phyloP scores from a whole-genome alignment of 53 echinoderm and acorn worm species.

The Stichopus horrens region DNA sequence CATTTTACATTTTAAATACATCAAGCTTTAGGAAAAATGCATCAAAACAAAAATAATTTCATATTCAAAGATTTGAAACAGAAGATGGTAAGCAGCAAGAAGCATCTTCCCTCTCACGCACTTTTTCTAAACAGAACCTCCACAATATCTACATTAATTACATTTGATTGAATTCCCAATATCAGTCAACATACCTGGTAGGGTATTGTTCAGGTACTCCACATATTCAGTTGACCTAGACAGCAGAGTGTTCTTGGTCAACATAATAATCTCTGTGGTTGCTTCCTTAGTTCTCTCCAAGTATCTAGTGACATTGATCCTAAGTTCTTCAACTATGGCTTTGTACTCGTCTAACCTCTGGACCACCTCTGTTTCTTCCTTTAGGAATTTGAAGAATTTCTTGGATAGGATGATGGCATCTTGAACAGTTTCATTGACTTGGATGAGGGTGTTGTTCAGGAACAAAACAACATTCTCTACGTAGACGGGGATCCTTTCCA shows the following conservation, averaged over 20 bases:
- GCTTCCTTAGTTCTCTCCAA: conserved; percentile 19
- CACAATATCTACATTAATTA: too few relatives aligned
- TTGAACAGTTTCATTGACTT: conserved; percentile 18
- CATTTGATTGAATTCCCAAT: too few relatives aligned
- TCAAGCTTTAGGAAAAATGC: too few relatives aligned
- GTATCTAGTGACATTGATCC: conserved; percentile 10
- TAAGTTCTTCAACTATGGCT: conserved; percentile 7
- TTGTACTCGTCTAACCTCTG: conserved; percentile 16
- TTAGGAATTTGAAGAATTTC: conserved; percentile 40
- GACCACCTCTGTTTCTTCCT: conserved; percentile 23
- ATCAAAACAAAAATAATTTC: too few relatives aligned
- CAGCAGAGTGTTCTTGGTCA: conserved; percentile 48
- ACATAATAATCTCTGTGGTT: conserved; percentile 22
- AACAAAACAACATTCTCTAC: conserved; percentile 38
- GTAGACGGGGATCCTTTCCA: conserved; percentile 53
- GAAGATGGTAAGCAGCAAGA: too few relatives aligned
- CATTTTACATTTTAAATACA: too few relatives aligned
- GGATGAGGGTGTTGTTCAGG: conserved; percentile 19
- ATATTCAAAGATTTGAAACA: too few relatives aligned
- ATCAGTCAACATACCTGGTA: conserved; percentile 67
- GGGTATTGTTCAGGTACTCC: conserved; percentile 85
- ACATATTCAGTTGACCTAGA: conserved; percentile 48
- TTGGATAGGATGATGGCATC: conserved; percentile 35
- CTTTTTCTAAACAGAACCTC: too few relatives aligned
- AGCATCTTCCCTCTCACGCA: too few relatives aligned